phyloP scores from a whole-genome alignment of 2,888 invertebrate species.

The Spilarctia lutea region DNA sequence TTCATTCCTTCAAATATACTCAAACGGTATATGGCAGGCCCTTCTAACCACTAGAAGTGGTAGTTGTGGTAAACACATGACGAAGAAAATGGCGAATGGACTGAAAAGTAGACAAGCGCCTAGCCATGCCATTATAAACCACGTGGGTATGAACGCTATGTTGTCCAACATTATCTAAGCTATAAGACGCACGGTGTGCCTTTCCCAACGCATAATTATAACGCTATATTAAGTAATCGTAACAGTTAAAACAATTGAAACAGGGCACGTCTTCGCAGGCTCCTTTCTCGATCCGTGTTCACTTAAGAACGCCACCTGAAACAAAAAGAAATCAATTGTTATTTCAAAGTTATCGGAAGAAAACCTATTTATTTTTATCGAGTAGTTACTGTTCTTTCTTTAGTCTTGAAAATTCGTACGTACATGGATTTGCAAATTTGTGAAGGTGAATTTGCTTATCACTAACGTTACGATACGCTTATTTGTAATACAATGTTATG shows the following conservation, averaged over 20 bases:
- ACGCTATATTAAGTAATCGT: slow-evolving; percentile 54
- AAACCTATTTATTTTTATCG: slow-evolving; percentile 16
- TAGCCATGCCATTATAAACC: slow-evolving; percentile 88
- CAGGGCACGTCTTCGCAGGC: slow-evolving; percentile 49
- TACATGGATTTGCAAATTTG: slow-evolving; percentile 12
- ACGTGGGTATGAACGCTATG: slow-evolving; percentile 81
- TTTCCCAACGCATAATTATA: slow-evolving; percentile 68
- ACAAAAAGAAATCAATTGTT: slow-evolving; percentile 54
- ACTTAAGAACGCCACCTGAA: slow-evolving; percentile 83
- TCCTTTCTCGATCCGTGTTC: slow-evolving; percentile 63
- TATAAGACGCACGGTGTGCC: slow-evolving; percentile 45
- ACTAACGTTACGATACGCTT: background rate
- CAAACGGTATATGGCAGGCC: slow-evolving; percentile 89
- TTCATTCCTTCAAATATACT: slow-evolving; percentile 82
- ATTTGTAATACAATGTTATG: background rate
- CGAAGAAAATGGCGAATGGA: slow-evolving; percentile 88
- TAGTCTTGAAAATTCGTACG: background rate
- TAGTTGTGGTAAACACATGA: slow-evolving; percentile 89
- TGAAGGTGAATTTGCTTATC: background rate
- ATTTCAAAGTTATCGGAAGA: slow-evolving; percentile 10
- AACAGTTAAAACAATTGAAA: slow-evolving; percentile 52
- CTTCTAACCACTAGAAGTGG: slow-evolving; percentile 89
- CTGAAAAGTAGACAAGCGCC: slow-evolving; percentile 88
- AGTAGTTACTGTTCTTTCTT: slow-evolving; percentile 4
- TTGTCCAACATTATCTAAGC: slow-evolving; percentile 77